Percentiles rank a stretch among this genome's conserved stretches.
These are phyloP conservation scores for Troilus luridus DNA, from an alignment of 2,888 invertebrate species.

Conservation along the genomic window DNA sequence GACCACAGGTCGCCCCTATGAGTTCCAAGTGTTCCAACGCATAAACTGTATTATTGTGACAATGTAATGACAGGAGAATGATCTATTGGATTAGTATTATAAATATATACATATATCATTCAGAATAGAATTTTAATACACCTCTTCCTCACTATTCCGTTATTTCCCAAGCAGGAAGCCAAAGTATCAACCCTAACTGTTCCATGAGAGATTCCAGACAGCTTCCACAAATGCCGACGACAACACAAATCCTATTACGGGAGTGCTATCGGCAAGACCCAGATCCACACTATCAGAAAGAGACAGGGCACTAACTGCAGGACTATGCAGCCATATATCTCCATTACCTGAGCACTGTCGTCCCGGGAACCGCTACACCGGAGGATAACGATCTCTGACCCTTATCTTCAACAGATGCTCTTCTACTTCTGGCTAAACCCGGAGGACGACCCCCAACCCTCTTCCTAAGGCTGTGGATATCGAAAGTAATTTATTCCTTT, in stretches of 20 bases:
- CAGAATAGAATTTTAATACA: not conserved
- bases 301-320: slow-evolving; percentile 15
- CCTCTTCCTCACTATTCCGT: not conserved
- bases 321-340: slow-evolving; percentile 27
- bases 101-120: not conserved
- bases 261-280: slow-evolving; percentile 6
- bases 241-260: slow-evolving; percentile 10
- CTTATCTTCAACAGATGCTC: slow-evolving; percentile 40
- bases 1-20: too few relatives aligned
- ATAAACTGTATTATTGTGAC: too few relatives aligned
- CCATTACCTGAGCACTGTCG: slow-evolving; percentile 12
- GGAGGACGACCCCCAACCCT: not conserved
- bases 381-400: not conserved
- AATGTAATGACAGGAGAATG: too few relatives aligned
- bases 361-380: not conserved
- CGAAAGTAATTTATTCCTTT: not conserved
- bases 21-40: too few relatives aligned
- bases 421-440: not conserved
- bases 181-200: not conserved
- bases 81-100: too few relatives aligned
- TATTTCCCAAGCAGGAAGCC: not conserved
- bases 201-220: not conserved
- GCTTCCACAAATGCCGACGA: not conserved
- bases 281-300: not conserved
- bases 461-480: not conserved